A percentile compares a stretch with the other conserved stretches of the same genome.
Conservation (phyloP, 2,113 vertebrate genomes). For the Sminthopsis crassicaudata region DNA sequence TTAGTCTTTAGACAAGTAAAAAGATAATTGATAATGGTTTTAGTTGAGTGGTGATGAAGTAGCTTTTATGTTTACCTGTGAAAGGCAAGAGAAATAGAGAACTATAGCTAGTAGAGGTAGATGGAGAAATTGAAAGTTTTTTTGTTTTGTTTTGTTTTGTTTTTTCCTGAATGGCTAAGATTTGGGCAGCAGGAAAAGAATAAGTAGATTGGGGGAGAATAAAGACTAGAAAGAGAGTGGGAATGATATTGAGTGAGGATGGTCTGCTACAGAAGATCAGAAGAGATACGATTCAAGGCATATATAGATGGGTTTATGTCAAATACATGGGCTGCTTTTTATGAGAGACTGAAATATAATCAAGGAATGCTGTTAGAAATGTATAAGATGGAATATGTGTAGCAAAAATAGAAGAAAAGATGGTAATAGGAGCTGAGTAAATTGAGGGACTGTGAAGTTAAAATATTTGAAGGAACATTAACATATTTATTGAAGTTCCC, state of each 20-base stretch:
- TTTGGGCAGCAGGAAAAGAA: neutral
- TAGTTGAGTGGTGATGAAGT: neutral
- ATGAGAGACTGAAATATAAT: neutral
- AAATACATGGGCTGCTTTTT: neutral
- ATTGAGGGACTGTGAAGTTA: neutral
- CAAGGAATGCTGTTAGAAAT: neutral
- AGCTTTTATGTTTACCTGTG: too few relatives aligned
- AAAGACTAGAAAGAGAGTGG: neutral
- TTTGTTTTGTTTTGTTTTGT: too few relatives aligned
- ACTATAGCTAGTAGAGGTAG: neutral
- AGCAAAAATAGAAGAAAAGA: neutral
- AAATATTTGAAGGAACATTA: neutral
- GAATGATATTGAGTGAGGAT: neutral
- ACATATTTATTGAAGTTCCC: neutral
- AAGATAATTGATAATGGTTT: neutral
- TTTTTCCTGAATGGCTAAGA: neutral
- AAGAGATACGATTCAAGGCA: neutral
- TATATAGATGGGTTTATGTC: neutral
- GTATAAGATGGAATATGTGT: neutral
- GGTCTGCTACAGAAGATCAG: neutral
- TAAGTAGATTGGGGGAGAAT: neutral
- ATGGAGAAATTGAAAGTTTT: neutral
- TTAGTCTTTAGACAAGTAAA: neutral
- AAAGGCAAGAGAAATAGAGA: too few relatives aligned
- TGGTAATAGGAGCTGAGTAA: neutral